Evolutionary conservation across 2,888 invertebrate species (phyloP), one percentile per base, ranked within the genome.

Genomic region (Hesperia comma): DNA sequence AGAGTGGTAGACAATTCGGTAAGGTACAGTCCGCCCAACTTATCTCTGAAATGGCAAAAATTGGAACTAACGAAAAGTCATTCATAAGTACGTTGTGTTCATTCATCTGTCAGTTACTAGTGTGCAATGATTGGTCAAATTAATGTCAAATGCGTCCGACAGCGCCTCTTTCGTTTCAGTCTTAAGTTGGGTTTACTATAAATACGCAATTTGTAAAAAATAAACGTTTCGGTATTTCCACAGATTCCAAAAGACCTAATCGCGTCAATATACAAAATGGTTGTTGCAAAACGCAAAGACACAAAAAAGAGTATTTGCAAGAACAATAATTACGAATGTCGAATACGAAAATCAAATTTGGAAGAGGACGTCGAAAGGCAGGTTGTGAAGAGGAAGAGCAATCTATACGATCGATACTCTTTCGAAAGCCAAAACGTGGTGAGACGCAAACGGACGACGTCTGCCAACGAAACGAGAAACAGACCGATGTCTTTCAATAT

Each of bases 241-340:
- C 83, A 93, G 89, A 94, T 96, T 74, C 97, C 97, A 0, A 95
- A 95, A 77, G 96, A 97, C 54, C 88, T 97, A 63, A 95, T 97
- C 74, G 90, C 94, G 57, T 95, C 94, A 46, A 94, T 96, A 56
- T 96, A 96, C 83, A 95, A 95, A 77, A 88, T 97, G 78, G 96
- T 96, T 0, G 60, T 67, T 8, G 95, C 95, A 0, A 95, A 95
- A 72, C 93, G 94, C 12, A 95, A 95, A 75, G 93, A 93, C 73
- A 94, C 93, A 63, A 93, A 93, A 68, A 93, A 93, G 77, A 94
- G 93, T 73, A 82, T 94, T 66, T 87, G 93, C 8, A 90, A 87
- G 70, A 91, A 89, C 67, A 92, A 90, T 70, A 92, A 92, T 67
- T 92, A 92, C 69, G 90, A 90, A 76, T 90, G 86, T 68, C 80